These are phyloP conservation scores for sheep (Ovis aries) DNA, from an alignment of 2,113 vertebrate genomes.

Conservation along the genomic window DNA sequence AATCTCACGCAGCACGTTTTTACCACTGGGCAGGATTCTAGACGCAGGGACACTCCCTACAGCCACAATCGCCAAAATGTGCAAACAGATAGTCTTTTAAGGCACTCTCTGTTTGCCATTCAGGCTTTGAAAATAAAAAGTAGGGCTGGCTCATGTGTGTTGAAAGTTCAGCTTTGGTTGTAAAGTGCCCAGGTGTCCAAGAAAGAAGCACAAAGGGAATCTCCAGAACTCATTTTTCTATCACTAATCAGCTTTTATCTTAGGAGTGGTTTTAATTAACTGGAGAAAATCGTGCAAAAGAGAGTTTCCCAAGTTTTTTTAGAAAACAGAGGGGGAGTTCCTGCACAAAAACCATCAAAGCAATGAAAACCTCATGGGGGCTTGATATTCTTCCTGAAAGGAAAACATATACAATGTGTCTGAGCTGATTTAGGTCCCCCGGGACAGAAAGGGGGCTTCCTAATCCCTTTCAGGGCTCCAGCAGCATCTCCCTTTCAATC, in stretches of 20 bases:
- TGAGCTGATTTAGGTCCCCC: constrained; percentile 56
- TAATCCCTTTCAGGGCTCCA: constrained; percentile 19
- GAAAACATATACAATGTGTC: constrained; percentile 44
- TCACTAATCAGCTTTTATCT: constrained; percentile 44
- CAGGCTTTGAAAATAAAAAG: background rate
- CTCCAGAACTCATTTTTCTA: background rate
- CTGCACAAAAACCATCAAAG: constrained; percentile 62
- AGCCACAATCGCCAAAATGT: background rate
- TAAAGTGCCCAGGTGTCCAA: background rate
- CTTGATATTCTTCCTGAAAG: constrained; percentile 47
- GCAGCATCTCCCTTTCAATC: constrained; percentile 42
- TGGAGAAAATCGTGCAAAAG: constrained; percentile 42
- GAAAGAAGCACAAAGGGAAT: background rate
- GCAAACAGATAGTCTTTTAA: background rate
- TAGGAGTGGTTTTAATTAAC: constrained; percentile 64
- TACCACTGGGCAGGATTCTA: background rate
- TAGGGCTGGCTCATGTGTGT: background rate
- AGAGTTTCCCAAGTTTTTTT: constrained; percentile 47
- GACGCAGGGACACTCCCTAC: background rate
- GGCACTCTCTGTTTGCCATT: background rate
- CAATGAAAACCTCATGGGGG: constrained; percentile 69
- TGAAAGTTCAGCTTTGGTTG: background rate
- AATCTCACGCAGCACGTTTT: background rate
- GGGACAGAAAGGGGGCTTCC: constrained; percentile 28
- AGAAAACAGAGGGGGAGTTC: constrained; percentile 47